Evolutionary conservation across 1,140 invertebrate species (phyloP).

Genomic region (Thaumatotibia leucotreta): DNA sequence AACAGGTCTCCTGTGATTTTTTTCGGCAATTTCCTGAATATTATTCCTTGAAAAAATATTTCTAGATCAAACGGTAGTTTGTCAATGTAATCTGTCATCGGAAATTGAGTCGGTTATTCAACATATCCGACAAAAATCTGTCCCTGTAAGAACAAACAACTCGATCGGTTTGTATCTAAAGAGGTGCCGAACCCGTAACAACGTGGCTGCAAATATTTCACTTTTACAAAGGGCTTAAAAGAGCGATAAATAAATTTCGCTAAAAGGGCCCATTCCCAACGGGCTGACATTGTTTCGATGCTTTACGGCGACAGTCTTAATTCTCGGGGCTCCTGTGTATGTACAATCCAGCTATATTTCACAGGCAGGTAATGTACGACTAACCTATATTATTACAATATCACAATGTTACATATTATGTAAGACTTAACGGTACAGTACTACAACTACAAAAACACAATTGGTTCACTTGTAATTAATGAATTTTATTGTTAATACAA

Average conservation of each 20-base stretch:
- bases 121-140: background rate
- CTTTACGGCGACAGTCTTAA: conserved; percentile 12
- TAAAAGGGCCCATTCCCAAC: conserved; percentile 4
- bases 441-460: too few relatives aligned
- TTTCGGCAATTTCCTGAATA: too few relatives aligned
- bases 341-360: conserved; percentile 1
- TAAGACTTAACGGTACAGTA: too few relatives aligned
- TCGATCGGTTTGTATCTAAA: background rate
- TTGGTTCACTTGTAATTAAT: too few relatives aligned
- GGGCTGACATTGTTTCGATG: conserved; percentile 9
- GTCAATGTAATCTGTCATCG: too few relatives aligned
- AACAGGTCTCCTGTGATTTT: too few relatives aligned
- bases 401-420: too few relatives aligned
- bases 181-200: background rate
- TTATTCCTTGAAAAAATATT: too few relatives aligned
- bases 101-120: too few relatives aligned
- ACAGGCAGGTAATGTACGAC: background rate
- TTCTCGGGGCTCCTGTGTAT: background rate
- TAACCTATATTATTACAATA: too few relatives aligned
- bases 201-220: background rate
- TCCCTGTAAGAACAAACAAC: background rate
- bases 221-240: conserved; percentile 10
- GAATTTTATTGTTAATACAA: too few relatives aligned
- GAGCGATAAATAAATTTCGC: conserved; percentile 11
- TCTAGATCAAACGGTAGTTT: too few relatives aligned